Evolutionary conservation across 2,888 invertebrate genomes (phyloP).

Genomic region (Heliconius hortense): DNA sequence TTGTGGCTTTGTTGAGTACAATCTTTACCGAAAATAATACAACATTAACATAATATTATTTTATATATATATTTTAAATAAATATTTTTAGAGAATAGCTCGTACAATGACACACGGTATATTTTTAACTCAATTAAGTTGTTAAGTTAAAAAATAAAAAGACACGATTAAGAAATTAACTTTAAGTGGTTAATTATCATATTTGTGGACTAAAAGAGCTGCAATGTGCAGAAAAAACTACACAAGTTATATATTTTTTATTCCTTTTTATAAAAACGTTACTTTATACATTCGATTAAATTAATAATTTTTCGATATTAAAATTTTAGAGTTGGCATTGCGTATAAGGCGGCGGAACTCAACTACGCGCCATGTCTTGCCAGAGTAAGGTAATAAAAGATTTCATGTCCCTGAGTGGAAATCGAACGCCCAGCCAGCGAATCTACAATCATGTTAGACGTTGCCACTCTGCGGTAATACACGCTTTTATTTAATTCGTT

Average conservation of each 20-base stretch:
- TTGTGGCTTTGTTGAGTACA: not conserved
- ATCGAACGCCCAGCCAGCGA: not conserved
- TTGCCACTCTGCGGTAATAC: not conserved
- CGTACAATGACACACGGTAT: slow-evolving; percentile 17
- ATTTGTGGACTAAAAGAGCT: slow-evolving; percentile 31
- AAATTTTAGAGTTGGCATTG: not conserved
- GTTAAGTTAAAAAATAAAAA: slow-evolving; percentile 33
- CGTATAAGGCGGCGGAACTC: not conserved
- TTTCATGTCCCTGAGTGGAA: too few relatives aligned
- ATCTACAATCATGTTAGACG: not conserved
- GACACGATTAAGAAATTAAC: slow-evolving; percentile 33
- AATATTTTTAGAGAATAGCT: not conserved
- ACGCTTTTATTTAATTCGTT: not conserved
- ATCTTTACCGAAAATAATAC: not conserved
- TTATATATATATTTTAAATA: not conserved
- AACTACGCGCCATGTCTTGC: not conserved
- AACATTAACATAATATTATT: not conserved
- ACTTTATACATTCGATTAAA: not conserved
- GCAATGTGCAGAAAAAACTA: slow-evolving; percentile 10
- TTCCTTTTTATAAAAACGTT: not conserved
- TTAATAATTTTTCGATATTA: too few relatives aligned
- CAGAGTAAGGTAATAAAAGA: not conserved
- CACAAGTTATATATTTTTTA: not conserved
- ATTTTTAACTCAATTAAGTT: slow-evolving; percentile 37
- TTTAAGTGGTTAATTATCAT: slow-evolving; percentile 37